Base-by-base conservation (phyloP, 2,113 vertebrate genomes). In the Dendrocopos noguchii region DNA sequence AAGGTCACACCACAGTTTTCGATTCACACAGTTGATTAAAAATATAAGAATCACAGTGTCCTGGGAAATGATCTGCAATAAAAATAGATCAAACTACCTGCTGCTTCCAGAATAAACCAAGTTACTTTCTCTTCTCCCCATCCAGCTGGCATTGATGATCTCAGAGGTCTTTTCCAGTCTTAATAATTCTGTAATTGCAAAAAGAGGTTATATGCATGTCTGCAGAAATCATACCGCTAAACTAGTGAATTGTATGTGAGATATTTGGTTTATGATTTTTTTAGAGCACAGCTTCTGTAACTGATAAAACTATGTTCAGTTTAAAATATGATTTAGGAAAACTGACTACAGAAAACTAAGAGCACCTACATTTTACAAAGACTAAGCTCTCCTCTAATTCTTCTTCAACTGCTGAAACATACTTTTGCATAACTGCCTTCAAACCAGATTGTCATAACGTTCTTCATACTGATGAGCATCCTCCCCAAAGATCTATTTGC, bases 21-120 rank as follows among this genome's bases (percentile, higher is more conserved):
- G 33, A 97, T 97, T 98, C 97, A 97, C 97, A 98, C 96, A 97
- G 97, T 97, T 97, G 97, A 97, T 98, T 98, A 97, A 97, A 97
- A 96, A 97, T 96, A 97, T 96, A 96, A 96, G 96, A 97, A 95
- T 95, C 93, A 60, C 63, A 82, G 94, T 97, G 93, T 95, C 96
- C 95, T 97, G 95, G 96, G 97, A 97, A 97, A 97, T 97, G 96
- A 97, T 93, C 96, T 97, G 93, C 95, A 92, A 94, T 95, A 97
- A 97, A 98, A 98, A 97, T 96, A 97, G 97, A 97, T 96, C 93
- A 96, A 96, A 93, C 93, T 97, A 85, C 96, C 92, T 70, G 93
- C 96, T 97, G 88, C 89, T 97, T 97, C 94, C 83, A 90, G 96
- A 95, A 97, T 92, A 97, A 91, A 90, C 80, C 63, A 68, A 57